Conservation (phyloP, 2,888 invertebrate species). For the Chelonus formosanus region DNA sequence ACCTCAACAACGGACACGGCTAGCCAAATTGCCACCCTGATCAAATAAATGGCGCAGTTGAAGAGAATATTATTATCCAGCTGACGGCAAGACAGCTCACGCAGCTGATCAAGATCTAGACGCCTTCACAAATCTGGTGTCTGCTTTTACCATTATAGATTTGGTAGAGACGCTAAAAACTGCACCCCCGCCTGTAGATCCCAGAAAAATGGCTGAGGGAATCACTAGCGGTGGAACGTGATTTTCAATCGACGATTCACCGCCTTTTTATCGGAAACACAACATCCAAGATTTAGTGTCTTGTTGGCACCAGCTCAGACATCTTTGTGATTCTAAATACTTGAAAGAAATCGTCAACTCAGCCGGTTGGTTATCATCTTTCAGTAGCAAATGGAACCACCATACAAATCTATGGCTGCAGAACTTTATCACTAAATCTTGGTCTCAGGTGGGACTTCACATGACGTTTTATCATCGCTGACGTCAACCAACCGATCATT, state of each 20-base stretch:
- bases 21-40: too few species aligned
- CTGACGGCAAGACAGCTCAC: too few species aligned
- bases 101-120: too few species aligned
- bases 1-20: too few species aligned
- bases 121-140: slow-evolving; percentile 10
- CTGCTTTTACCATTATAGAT: slow-evolving; percentile 32
- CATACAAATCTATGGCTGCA: slow-evolving; percentile 50
- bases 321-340: slow-evolving; percentile 24
- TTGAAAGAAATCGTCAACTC: background rate
- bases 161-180: background rate
- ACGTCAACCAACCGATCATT: slow-evolving; percentile 53
- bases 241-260: slow-evolving; percentile 22
- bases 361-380: background rate
- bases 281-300: background rate
- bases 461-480: slow-evolving; percentile 53
- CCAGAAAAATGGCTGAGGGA: slow-evolving; percentile 35
- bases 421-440: slow-evolving; percentile 44
- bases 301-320: slow-evolving; percentile 28
- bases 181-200: slow-evolving; percentile 29
- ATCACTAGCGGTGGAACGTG: slow-evolving; percentile 45
- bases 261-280: slow-evolving; percentile 18
- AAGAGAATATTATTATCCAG: too few species aligned
- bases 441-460: slow-evolving; percentile 46
- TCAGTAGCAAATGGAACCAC: slow-evolving; percentile 50
- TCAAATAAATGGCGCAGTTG: too few species aligned